Conservation (phyloP, 2,797 vertebrate species). For the Poecilia gillii region DNA sequence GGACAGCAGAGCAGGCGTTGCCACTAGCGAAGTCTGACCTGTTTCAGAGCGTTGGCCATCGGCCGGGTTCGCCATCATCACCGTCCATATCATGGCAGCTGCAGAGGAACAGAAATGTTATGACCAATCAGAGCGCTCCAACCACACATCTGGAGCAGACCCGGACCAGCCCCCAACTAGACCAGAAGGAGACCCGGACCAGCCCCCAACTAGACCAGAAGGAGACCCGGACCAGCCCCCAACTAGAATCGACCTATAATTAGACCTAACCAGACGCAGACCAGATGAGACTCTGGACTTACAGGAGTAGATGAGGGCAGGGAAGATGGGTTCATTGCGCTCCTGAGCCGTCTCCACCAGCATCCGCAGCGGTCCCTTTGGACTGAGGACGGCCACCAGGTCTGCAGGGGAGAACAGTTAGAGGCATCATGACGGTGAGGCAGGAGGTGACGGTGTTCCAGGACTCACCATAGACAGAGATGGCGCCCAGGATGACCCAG, state of each 20-base stretch:
- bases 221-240: too few species aligned
- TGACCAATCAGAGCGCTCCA: neutral
- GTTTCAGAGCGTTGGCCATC: slow-evolving; percentile 48
- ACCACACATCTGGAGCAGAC: too few species aligned
- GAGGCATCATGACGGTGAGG: too few species aligned
- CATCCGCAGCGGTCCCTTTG: slow-evolving; percentile 93
- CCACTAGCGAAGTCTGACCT: slow-evolving; percentile 56
- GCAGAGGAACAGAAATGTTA: neutral
- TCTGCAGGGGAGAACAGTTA: slow-evolving; percentile 76
- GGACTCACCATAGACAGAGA: slow-evolving; percentile 91
- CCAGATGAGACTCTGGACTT: slow-evolving; percentile 67
- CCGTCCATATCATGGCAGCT: slow-evolving; percentile 98
- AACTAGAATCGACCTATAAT: too few species aligned
- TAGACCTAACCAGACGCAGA: neutral
- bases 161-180: too few species aligned
- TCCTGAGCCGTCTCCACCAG: slow-evolving; percentile 97
- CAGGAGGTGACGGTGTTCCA: neutral
- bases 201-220: too few species aligned
- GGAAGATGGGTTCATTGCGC: slow-evolving; percentile 96
- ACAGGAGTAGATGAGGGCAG: slow-evolving; percentile 97
- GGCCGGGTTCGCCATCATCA: slow-evolving; percentile 89
- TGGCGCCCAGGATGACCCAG: slow-evolving; percentile 95
- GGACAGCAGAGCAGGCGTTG: neutral
- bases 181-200: too few species aligned
- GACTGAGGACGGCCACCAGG: slow-evolving; percentile 91